phyloP scores from a whole-genome alignment of 2,888 invertebrate genomes.

The Catocala nupta region DNA sequence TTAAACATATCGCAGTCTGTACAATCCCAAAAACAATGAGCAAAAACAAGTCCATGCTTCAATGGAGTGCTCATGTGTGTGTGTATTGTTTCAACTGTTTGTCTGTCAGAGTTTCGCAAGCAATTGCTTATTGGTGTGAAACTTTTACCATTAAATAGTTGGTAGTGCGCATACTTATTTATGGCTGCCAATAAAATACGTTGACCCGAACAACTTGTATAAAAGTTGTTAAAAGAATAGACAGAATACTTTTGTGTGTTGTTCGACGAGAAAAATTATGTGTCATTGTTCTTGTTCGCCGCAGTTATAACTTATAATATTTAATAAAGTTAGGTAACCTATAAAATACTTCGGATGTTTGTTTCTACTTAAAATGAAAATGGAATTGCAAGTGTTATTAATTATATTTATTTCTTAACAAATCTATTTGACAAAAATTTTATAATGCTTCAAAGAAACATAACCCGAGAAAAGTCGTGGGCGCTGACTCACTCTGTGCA shows the following conservation, averaged over 20 bases:
- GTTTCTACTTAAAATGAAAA: too few species aligned
- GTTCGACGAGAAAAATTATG: neutral
- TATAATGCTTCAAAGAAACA: too few species aligned
- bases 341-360: too few species aligned
- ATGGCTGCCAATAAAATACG: slow-evolving; percentile 16
- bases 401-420: too few species aligned
- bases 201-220: slow-evolving; percentile 10
- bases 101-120: slow-evolving; percentile 12
- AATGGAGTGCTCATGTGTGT: neutral
- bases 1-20: too few species aligned
- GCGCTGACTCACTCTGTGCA: too few species aligned
- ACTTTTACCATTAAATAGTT: slow-evolving; percentile 22
- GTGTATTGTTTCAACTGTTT: slow-evolving; percentile 6
- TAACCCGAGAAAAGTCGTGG: too few species aligned
- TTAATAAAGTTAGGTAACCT: too few species aligned
- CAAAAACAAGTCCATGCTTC: too few species aligned
- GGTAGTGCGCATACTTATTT: slow-evolving; percentile 17
- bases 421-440: too few species aligned
- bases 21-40: neutral
- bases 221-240: slow-evolving; percentile 13
- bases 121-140: slow-evolving; percentile 21
- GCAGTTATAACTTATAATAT: too few species aligned
- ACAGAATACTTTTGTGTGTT: slow-evolving; percentile 10
- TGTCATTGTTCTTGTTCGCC: neutral
- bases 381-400: too few species aligned